phyloP scores from a whole-genome alignment of 2,888 invertebrate species.

The Andricus quercusramuli region DNA sequence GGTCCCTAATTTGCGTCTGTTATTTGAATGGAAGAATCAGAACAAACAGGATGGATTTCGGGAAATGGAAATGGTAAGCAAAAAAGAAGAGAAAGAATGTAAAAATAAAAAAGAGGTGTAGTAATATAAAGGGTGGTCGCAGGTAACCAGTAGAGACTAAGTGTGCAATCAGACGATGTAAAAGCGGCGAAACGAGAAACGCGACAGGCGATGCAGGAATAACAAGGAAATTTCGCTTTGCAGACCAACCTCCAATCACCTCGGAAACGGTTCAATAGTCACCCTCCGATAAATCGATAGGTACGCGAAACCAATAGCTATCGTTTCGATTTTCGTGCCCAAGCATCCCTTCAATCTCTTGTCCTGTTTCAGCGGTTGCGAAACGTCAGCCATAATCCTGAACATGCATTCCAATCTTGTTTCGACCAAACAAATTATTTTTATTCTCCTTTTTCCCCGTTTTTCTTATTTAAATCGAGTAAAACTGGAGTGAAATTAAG shows the following conservation, averaged over 20 bases:
- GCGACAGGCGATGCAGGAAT: slow-evolving; percentile 40
- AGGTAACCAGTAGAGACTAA: slow-evolving; percentile 16
- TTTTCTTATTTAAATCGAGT: neutral
- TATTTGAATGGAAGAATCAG: neutral
- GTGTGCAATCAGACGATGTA: slow-evolving; percentile 34
- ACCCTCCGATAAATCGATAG: slow-evolving; percentile 68
- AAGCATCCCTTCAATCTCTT: slow-evolving; percentile 65
- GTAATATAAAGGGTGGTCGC: neutral
- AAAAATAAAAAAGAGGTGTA: neutral
- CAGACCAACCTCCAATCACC: slow-evolving; percentile 66
- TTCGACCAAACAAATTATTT: slow-evolving; percentile 66
- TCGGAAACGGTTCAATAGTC: slow-evolving; percentile 64
- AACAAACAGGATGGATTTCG: neutral
- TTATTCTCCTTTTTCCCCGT: neutral
- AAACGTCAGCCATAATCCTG: slow-evolving; percentile 69
- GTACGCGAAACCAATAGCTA: slow-evolving; percentile 63
- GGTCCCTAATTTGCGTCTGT: too few relatives aligned
- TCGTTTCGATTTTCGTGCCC: slow-evolving; percentile 66
- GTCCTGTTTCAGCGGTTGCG: slow-evolving; percentile 61
- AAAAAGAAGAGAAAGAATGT: neutral
- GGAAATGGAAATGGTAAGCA: neutral
- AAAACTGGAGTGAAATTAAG: neutral
- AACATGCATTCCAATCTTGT: slow-evolving; percentile 57
- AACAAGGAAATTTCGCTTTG: slow-evolving; percentile 32
- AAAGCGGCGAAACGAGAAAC: slow-evolving; percentile 44